Conservation (phyloP, 1,140 invertebrate genomes). For the Microplitis mediator region DNA sequence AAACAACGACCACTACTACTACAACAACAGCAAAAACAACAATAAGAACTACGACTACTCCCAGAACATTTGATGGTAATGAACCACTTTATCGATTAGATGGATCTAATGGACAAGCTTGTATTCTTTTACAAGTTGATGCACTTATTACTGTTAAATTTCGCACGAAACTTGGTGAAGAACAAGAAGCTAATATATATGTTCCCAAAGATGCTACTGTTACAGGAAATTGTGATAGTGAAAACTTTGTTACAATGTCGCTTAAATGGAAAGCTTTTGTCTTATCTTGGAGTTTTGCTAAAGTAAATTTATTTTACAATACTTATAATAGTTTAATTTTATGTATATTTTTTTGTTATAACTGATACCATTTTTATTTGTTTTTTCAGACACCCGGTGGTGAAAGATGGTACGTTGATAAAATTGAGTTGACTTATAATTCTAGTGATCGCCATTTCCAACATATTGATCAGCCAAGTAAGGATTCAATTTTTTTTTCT, state of each 20-base stretch:
- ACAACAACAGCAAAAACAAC: slow-evolving; percentile 34
- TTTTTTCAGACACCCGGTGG: slow-evolving; percentile 75
- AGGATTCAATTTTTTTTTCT: slow-evolving; percentile 35
- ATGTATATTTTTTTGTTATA: slow-evolving; percentile 10
- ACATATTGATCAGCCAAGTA: slow-evolving; percentile 63
- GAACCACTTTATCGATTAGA: slow-evolving; percentile 68
- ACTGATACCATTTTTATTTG: slow-evolving; percentile 6
- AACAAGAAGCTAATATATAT: slow-evolving; percentile 69
- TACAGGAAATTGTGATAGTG: slow-evolving; percentile 71
- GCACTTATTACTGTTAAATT: slow-evolving; percentile 70
- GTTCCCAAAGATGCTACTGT: slow-evolving; percentile 69
- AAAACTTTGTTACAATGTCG: slow-evolving; percentile 71
- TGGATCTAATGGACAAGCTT: slow-evolving; percentile 68
- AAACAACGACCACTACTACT: slow-evolving; percentile 7
- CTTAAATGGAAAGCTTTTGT: slow-evolving; percentile 75
- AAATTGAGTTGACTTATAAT: slow-evolving; percentile 70
- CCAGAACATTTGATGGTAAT: slow-evolving; percentile 37
- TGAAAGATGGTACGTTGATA: slow-evolving; percentile 82
- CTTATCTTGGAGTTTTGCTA: slow-evolving; percentile 73
- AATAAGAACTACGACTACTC: slow-evolving; percentile 35
- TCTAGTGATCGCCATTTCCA: slow-evolving; percentile 64
- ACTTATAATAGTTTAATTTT: background rate
- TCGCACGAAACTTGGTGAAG: slow-evolving; percentile 69
- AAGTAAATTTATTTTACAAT: slow-evolving; percentile 59
- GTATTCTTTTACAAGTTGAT: slow-evolving; percentile 72